These are phyloP conservation scores for Phlogophora meticulosa DNA, from an alignment of 2,888 invertebrate species.

Conservation along the genomic window DNA sequence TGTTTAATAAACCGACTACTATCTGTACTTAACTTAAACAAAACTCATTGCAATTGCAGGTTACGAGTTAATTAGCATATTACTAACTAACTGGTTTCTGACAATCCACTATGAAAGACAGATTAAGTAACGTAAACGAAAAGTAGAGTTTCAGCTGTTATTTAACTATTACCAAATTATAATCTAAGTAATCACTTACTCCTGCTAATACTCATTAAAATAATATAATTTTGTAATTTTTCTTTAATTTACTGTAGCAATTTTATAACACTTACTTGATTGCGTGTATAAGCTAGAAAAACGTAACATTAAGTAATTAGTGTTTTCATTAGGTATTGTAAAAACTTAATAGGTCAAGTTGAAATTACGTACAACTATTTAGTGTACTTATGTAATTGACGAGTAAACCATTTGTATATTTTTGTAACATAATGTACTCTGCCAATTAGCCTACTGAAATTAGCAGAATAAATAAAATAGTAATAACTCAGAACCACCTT, in stretches of 20 bases:
- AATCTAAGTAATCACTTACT: neutral
- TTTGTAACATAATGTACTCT: too few relatives aligned
- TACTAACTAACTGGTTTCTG: constrained; percentile 31
- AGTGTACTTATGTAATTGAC: neutral
- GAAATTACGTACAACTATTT: neutral
- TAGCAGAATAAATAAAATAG: neutral
- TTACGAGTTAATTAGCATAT: constrained; percentile 27
- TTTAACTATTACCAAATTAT: constrained; percentile 22
- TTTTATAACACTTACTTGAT: too few relatives aligned
- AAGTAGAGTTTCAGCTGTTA: constrained; percentile 28
- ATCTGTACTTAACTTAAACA: neutral
- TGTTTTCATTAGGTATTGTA: neutral
- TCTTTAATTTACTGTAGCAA: neutral
- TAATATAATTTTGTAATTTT: neutral
- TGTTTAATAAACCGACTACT: neutral
- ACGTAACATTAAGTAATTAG: neutral
- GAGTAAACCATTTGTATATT: too few relatives aligned
- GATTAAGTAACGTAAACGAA: constrained; percentile 33
- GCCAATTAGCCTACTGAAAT: neutral
- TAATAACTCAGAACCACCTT: neutral
- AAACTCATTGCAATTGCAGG: constrained; percentile 14
- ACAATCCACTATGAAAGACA: constrained; percentile 32
- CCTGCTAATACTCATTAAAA: neutral
- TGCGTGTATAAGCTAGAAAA: neutral
- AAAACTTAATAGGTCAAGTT: neutral